Conservation (phyloP, 2,888 invertebrate genomes). For the Eueremaeus valkanovi region DNA sequence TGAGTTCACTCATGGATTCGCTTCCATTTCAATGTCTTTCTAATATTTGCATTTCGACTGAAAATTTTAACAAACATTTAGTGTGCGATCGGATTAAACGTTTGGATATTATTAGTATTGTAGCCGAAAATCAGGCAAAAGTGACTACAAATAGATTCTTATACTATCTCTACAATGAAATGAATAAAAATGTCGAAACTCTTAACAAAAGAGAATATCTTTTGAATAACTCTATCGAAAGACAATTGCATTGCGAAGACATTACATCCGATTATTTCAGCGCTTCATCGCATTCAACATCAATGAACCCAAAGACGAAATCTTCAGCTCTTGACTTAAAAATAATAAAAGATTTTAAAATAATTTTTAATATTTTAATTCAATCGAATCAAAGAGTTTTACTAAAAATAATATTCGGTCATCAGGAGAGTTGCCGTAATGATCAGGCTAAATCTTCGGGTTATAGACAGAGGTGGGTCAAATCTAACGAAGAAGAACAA, state of each 20-base stretch:
- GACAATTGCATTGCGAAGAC: neutral
- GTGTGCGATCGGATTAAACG: neutral
- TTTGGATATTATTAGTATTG: neutral
- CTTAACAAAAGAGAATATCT: neutral
- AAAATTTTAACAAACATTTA: slow-evolving; percentile 2
- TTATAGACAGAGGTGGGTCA: slow-evolving; percentile 7
- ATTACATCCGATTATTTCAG: slow-evolving; percentile 23
- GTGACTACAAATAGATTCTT: slow-evolving; percentile 1
- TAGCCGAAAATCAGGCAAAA: neutral
- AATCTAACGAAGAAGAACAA: neutral
- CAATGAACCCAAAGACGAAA: neutral
- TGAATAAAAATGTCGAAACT: slow-evolving; percentile 1
- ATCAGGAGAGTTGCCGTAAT: neutral
- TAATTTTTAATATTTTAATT: slow-evolving; percentile 19
- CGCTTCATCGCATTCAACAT: slow-evolving; percentile 19
- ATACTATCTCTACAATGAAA: slow-evolving; percentile 28
- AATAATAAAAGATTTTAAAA: neutral
- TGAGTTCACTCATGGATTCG: neutral
- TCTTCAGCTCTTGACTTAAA: neutral
- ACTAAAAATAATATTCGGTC: slow-evolving; percentile 17
- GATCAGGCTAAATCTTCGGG: neutral
- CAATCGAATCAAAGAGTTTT: slow-evolving; percentile 32
- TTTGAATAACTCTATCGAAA: neutral
- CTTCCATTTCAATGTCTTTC: slow-evolving; percentile 10
- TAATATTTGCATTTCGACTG: neutral